Evolutionary conservation across 2,888 invertebrate genomes (phyloP), one percentile per base, ranked within the genome.

Genomic region (Lepidocyrtinus sp.): DNA sequence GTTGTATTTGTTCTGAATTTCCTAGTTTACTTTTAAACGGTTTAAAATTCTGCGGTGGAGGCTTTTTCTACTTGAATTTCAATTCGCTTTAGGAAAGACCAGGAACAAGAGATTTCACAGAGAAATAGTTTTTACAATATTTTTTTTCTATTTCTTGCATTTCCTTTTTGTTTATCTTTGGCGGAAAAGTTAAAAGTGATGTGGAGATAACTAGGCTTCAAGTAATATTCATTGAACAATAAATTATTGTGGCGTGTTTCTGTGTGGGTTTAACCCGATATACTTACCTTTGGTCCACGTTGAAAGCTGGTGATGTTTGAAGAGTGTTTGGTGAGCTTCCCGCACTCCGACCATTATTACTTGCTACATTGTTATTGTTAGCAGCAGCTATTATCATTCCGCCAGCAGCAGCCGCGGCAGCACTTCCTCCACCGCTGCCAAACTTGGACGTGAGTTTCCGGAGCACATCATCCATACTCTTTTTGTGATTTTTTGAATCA

Each of bases 381-480:
- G 61, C 59, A 12, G 55, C 26, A 9, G n/a, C n/a, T n/a, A n/a
- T 2, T 22, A 25, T 65, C n/a, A 26, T 24, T 19, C 45, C 69
- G 50, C 68, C 82, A 77, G 59, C 55, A 81, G 82, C 75, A 12
- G 59, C n/a, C 2, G 59, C n/a, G n/a, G n/a, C 9, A 36, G 36
- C 12, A 45, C 55, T 55, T 21, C 64, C 62, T 62, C 36, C 22
- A 25, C 65, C 59, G 3, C 74, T 63, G 22, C 93, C 93, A 89
- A 94, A 94, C 90, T 95, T 96, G 83, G 95, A 94, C 85, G 95
- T 95, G 87, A 95, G 91, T 89, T 94, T 92, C 89, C 95, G 95
- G 72, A 96, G 91, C 62, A 96, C 96, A 90, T 96, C 95, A 90
- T 96, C 96, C 96, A 96, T 96, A 82, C 95, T 94, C 89, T 81